Evolutionary conservation across 2,797 vertebrate genomes (phyloP), one percentile per base, ranked within the genome.

Genomic region (Paedocypris micromegethes): DNA sequence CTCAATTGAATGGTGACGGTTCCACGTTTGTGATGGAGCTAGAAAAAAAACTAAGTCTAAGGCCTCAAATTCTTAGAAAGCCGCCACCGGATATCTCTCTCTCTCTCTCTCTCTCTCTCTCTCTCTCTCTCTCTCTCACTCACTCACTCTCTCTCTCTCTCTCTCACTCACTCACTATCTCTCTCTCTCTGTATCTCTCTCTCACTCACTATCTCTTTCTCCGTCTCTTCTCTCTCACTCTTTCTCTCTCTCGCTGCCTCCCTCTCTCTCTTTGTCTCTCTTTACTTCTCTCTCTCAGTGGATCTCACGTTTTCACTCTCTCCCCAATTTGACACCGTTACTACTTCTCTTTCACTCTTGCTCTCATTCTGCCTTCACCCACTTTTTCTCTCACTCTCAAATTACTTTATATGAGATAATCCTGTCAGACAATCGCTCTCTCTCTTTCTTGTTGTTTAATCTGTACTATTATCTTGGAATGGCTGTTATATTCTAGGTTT

Each of bases 1-100:
- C 66, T 63, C 42, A 50, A 45, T 60, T 43, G 23, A 9, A 3
- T 50, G 46, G 42, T 49, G 52, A 46, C 50, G 39, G 45, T 49
- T 55, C 40, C 59, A 62, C 37, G 49, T 47, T 6, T 6, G 7
- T 39, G 40, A 62, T 6, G 44, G 67, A 42, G 39, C 62, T 46
- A 40, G 44, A 64, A 65, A 65, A 43, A 44, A 53, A 53, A 53
- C 44, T 53, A 9, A 3, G 9, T 23, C 23, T 23, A 23, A 23
- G 23, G 23, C 23, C 23, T 23, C 23, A 23, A 23, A 23, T 23
- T 23, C 23, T 23, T 23, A 23, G 23, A 23, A 23, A 23, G 23
- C 23, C 23, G 23, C 23, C 23, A 23, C 23, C 23, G 23, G 23
- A 6, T 52, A 9, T 51, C 2, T 63, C 40, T 8, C 6, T 62